These are phyloP conservation scores for Cherax destructor DNA, from an alignment of 1,140 invertebrate genomes.

Conservation along the genomic window DNA sequence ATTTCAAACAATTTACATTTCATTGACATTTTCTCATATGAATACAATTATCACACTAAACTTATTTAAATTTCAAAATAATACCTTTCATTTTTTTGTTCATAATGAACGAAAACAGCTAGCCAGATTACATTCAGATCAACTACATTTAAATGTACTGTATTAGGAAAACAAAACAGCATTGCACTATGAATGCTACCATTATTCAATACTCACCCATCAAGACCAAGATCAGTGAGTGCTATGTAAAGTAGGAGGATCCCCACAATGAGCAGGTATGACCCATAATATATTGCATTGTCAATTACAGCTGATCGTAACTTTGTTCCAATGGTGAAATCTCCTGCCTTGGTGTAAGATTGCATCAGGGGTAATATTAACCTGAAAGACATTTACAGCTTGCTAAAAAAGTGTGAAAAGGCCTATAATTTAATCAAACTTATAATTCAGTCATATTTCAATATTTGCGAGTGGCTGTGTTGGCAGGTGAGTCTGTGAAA, in stretches of 20 bases:
- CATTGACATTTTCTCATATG: no score
- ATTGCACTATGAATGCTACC: not conserved
- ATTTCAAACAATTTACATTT: no score
- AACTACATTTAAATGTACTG: no score
- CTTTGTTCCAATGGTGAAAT: constrained; percentile 96
- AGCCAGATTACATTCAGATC: no score
- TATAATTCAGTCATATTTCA: no score
- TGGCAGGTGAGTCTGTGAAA: no score
- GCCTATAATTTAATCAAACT: no score
- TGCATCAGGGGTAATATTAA: constrained; percentile 98
- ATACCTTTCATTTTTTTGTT: no score
- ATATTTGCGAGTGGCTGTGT: no score
- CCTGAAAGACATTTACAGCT: constrained; percentile 74
- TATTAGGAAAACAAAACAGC: not conserved
- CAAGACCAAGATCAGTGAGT: constrained; percentile 89
- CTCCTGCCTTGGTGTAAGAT: constrained; percentile 98
- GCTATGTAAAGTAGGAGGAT: constrained; percentile 97
- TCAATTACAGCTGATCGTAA: constrained; percentile 95
- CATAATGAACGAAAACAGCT: no score
- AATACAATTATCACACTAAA: no score
- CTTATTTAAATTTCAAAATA: no score
- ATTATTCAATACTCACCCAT: constrained; percentile 80
- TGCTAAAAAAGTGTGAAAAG: not conserved
- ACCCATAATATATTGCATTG: constrained; percentile 99
- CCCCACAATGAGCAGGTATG: constrained; percentile 96